Evolutionary conservation across 2,888 invertebrate genomes (phyloP), one percentile per base, ranked within the genome.

Genomic region (Noctua pronuba): DNA sequence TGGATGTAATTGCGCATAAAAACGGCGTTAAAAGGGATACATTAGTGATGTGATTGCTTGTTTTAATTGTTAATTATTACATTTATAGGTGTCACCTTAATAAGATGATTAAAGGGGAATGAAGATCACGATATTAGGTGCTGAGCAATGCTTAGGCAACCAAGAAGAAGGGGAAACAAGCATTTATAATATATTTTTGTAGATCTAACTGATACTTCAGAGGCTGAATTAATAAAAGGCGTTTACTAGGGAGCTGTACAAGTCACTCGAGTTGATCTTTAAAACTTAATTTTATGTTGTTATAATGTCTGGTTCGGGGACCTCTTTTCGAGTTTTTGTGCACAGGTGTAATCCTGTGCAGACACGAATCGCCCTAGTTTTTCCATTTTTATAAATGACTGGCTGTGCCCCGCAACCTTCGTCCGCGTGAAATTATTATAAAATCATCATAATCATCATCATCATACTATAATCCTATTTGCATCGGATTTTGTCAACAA

Each of bases 1-100:
- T 87, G 67, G 80, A 62, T 16, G 13, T 75, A 70, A 80, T 79
- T 69, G 49, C 16, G 35, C 13, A 60, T 73, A 75, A 77, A 58
- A 41, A 49, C 18, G 18, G 52, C 41, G 67, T 71, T 69, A 75
- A 88, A 65, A 75, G 28, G n/a, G 69, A 75, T 68, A 58, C 66
- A 69, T 81, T 67, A 65, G 62, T 62, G 41, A 79, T 67, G 52
- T 75, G 21, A 49, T 72, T 62, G 62, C 11, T 75, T 67, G 55
- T 64, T 73, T 55, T 31, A 79, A 46, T 70, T 21, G 13, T 66
- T 70, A n/a, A 73, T 70, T 67, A 70, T 62, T 35, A 38, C 38
- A 46, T 41, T 75, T 76, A 64, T 44, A 58, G 60, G 60, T 72
- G 71, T 70, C 55, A 73, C 44, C 55, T 35, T 66, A 64, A 41